Percentiles rank a stretch among this genome's conserved stretches.
These are phyloP conservation scores for Meiosimyza decipiens DNA, from an alignment of 2,888 invertebrate genomes.

Conservation along the genomic window DNA sequence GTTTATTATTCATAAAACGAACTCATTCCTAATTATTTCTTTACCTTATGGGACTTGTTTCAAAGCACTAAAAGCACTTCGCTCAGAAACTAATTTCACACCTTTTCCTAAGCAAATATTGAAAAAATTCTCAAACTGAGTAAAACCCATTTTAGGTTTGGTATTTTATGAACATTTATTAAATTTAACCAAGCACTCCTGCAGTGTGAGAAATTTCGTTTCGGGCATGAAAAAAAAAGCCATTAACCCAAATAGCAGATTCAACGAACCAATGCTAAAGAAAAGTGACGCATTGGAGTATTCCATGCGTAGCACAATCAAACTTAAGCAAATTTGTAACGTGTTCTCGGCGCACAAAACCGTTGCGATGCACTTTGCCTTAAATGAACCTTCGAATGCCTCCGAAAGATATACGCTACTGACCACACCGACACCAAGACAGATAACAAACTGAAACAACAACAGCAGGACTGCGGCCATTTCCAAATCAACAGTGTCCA, in stretches of 20 bases:
- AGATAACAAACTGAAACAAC: conserved; percentile 56
- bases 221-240: conserved; percentile 60
- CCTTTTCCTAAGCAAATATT: no score
- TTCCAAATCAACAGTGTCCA: conserved; percentile 52
- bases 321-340: conserved; percentile 54
- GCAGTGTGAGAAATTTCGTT: conserved; percentile 55
- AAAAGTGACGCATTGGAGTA: conserved; percentile 53
- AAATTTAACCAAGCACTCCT: conserved; percentile 58
- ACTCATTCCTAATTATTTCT: no score
- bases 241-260: conserved; percentile 52
- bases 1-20: no score
- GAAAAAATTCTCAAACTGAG: no score
- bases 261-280: conserved; percentile 55
- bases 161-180: conserved; percentile 42
- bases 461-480: conserved; percentile 55
- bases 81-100: no score
- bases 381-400: conserved; percentile 57
- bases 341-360: conserved; percentile 55
- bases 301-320: conserved; percentile 48
- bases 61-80: no score
- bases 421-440: conserved; percentile 57
- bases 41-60: no score
- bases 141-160: no score
- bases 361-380: conserved; percentile 54
- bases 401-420: conserved; percentile 59